Evolutionary conservation across 2,113 vertebrate species (phyloP).

Genomic region (Gymnocephalus cernua): DNA sequence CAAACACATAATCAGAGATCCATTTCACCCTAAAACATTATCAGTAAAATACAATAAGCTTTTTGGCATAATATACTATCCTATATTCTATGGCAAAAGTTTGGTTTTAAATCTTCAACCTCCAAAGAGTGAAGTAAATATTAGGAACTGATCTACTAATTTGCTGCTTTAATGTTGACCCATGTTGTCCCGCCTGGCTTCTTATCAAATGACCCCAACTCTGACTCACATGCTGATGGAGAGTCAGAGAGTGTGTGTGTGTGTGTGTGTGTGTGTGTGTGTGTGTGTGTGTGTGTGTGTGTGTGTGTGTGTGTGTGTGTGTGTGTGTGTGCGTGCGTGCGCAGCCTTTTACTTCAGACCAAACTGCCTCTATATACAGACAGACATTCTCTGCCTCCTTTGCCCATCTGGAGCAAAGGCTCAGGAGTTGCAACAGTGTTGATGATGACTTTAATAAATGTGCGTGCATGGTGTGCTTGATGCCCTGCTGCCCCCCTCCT

Average conservation of each 20-base stretch:
- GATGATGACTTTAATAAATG: constrained; percentile 48
- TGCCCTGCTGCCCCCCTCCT: constrained; percentile 32
- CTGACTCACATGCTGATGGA: neutral
- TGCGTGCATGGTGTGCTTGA: constrained; percentile 29
- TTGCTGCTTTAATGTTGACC: constrained; percentile 46
- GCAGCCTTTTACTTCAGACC: neutral
- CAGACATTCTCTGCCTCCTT: constrained; percentile 19
- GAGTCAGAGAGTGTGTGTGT: too few relatives aligned
- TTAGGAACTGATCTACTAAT: neutral
- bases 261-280: too few relatives aligned
- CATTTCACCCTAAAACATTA: neutral
- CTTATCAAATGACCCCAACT: constrained; percentile 47
- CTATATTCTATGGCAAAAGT: neutral
- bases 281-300: neutral
- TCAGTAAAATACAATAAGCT: neutral
- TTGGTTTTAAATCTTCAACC: neutral
- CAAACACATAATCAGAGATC: neutral
- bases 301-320: constrained; percentile 26
- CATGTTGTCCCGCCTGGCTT: neutral
- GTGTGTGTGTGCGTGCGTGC: neutral
- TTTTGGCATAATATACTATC: neutral
- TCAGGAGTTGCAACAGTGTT: constrained; percentile 30
- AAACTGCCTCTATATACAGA: neutral
- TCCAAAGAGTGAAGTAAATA: constrained; percentile 1
- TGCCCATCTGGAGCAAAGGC: constrained; percentile 58